Evolutionary conservation across 53 echinoderm and acorn worm species (phyloP), one percentile per base, ranked within the genome.

Genomic region (Arbacia lixula): DNA sequence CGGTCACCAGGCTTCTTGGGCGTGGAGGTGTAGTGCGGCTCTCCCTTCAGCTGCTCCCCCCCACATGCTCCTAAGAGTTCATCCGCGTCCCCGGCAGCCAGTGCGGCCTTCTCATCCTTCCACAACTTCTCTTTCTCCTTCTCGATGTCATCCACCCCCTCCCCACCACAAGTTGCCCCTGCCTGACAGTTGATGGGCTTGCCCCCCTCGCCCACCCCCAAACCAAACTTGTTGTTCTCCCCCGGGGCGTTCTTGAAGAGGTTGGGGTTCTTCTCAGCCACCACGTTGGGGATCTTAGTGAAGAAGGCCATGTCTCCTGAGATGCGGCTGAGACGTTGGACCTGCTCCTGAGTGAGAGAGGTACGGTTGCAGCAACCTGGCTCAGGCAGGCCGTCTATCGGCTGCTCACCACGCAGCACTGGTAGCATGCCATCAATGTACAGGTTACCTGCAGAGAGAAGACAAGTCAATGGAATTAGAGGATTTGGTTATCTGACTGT

Each of bases 221-320:
- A 31, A 42, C 82, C 21, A 52, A 63, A 81, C 36, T 81, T 81
- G n/a, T 31, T 33, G 30, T 64, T 64, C 14, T 51, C 32, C 19
- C 62, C 62, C 6, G n/a, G 30, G 29, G 35, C 33, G 10, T 81
- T 64, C 29, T 81, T 63, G 64, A 81, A 81, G 30, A 81, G 17
- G 62, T 81, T 81, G 42, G 81, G 81, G 43, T 41, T 51, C 43
- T 81, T 81, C 14, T 42, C 62, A 17, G 81, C 81, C 26, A 63
- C 2, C 26, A 64, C 64, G 49, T 81, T 81, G 31, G 81, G 81
- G 0, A 61, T 21, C 51, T 81, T 81, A 31, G 64, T 64, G 34
- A 81, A 81, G 64, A 81, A 81, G 31, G 82, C 82, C 32, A 81
- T 22, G 64, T 81, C 82, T 43, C 82, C 82, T 9, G 82, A 81